Base-by-base conservation (phyloP, 2,888 invertebrate genomes). In the Amiota minor region DNA sequence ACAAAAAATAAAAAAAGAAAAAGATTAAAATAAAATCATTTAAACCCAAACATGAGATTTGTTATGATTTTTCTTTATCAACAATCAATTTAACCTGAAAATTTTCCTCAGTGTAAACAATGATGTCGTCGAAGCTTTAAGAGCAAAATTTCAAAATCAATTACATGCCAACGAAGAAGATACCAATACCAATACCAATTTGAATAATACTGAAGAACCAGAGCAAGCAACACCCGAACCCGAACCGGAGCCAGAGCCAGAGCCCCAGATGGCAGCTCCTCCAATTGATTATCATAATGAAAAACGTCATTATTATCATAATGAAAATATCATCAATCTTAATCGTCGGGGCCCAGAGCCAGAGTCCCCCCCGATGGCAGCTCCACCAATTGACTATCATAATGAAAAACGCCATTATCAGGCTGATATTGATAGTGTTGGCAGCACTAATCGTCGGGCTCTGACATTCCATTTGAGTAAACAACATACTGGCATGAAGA, bases 401-500 rank as follows among this genome's bases (percentile, higher is more conserved):
- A 23, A 23, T 23, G 23, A 23, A 23, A 23, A 35, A 12, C 65
- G 12, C 0, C 67, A 50, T 4, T 23, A 49, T 11, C 18, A 50
- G 18, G 67, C 49, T 11, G 64, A 67, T 11, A 20, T 35, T 14
- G 81, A 83, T 67, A 84, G 81, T 72, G 78, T 81, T 71, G 81
- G 80, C 69, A 84, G 82, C 70, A 72, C 72, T 12, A 83, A 84
- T 56, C 83, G 84, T 0, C 76, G 71, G 74, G 81, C 89, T 49
- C 81, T 83, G 1, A 81, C 85, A 49, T 89, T 88, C 71, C 87
- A 85, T 49, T 78, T 87, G 49, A 89, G 88, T 79, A 90, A 89
- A 78, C 89, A 89, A 77, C 90, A 90, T 59, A 90, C 90, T 2
- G 90, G 90, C 71, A 87, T 89, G 78, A 90, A 90, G 79, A 90